These are phyloP conservation scores for Distichodus sexfasciatus DNA, from an alignment of 2,797 vertebrate genomes.

Conservation along the genomic window DNA sequence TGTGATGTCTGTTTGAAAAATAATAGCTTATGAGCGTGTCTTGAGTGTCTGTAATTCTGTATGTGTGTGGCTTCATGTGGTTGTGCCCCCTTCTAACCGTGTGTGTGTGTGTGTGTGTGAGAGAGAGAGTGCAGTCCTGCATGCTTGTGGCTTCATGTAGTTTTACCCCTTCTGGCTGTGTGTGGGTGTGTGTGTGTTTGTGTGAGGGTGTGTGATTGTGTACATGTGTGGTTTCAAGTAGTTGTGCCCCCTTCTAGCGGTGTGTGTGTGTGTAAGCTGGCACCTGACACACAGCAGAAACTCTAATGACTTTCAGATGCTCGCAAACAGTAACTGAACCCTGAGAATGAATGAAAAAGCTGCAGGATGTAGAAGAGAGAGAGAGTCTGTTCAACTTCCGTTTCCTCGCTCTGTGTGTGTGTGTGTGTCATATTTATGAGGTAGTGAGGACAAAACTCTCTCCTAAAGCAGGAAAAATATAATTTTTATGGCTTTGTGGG, in stretches of 20 bases:
- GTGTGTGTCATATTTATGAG: no score
- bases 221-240: no score
- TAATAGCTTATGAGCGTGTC: slow-evolving; percentile 47
- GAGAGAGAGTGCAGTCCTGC: slow-evolving; percentile 69
- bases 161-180: no score
- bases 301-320: slow-evolving; percentile 93
- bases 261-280: slow-evolving; percentile 54
- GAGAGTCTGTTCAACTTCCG: slow-evolving; percentile 64
- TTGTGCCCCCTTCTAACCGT: slow-evolving; percentile 31
- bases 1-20: slow-evolving; percentile 50
- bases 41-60: slow-evolving; percentile 33
- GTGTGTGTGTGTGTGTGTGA: slow-evolving; percentile 37
- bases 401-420: slow-evolving; percentile 65
- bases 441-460: no score
- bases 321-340: slow-evolving; percentile 88
- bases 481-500: no score
- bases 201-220: slow-evolving; percentile 17
- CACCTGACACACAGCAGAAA: slow-evolving; percentile 87
- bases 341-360: slow-evolving; percentile 74
- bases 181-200: slow-evolving; percentile 37
- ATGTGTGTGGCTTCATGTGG: slow-evolving; percentile 64
- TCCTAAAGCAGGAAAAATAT: no score
- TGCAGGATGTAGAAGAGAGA: slow-evolving; percentile 65
- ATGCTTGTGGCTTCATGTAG: no score
- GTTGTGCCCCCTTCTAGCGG: no score